Percentiles rank a stretch among this genome's conserved stretches.
Conservation (phyloP, 2,888 invertebrate species). For the Cerastis leucographa region DNA sequence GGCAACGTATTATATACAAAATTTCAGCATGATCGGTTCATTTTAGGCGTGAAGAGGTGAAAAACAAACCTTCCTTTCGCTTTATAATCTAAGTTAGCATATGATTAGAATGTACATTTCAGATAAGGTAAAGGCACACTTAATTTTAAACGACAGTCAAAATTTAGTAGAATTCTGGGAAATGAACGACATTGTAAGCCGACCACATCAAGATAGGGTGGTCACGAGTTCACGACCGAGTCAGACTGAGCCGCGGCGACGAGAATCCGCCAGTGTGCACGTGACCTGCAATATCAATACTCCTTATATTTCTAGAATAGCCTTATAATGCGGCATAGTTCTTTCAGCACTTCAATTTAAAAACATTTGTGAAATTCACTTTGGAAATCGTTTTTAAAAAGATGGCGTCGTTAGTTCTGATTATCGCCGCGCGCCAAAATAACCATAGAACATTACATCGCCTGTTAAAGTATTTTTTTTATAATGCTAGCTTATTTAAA, state of each 20-base stretch:
- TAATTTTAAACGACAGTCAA: constrained; percentile 13
- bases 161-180: constrained; percentile 42
- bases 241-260: constrained; percentile 68
- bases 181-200: constrained; percentile 33
- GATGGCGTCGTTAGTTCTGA: not conserved
- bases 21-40: no score
- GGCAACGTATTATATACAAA: no score
- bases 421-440: not conserved
- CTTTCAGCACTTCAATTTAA: not conserved
- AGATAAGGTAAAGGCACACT: not conserved
- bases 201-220: constrained; percentile 67
- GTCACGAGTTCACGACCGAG: constrained; percentile 71
- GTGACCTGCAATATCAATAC: constrained; percentile 65
- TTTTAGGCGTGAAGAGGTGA: no score
- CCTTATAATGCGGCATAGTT: not conserved
- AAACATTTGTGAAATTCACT: not conserved
- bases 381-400: not conserved
- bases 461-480: constrained; percentile 3
- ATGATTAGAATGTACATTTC: no score
- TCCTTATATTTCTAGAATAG: constrained; percentile 42
- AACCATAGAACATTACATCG: not conserved
- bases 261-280: constrained; percentile 63
- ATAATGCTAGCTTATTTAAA: constrained; percentile 5
- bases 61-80: no score
- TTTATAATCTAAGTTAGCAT: no score